Percentiles rank a stretch among this genome's conserved stretches.
phyloP scores from a whole-genome alignment of 2,113 vertebrate genomes.

The Urocynchramus pylzowi region DNA sequence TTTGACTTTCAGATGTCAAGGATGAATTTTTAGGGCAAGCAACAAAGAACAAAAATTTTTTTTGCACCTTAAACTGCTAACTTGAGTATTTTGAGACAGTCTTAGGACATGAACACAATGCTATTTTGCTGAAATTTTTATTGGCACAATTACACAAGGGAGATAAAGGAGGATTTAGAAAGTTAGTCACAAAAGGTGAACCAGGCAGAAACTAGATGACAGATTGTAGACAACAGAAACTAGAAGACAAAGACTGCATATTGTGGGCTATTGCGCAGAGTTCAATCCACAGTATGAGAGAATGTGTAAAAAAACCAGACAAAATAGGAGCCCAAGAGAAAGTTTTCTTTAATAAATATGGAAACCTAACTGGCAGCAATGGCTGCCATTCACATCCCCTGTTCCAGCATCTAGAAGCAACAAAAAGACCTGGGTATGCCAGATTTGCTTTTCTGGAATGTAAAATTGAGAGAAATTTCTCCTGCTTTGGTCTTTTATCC shows the following conservation, averaged over 20 bases:
- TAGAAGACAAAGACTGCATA: neutral
- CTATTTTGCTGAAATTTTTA: constrained; percentile 20
- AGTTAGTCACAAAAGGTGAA: constrained; percentile 27
- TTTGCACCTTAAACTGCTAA: neutral
- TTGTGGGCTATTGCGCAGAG: neutral
- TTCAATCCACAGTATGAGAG: neutral
- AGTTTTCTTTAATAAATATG: neutral
- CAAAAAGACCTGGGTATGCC: neutral
- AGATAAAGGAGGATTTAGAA: constrained; percentile 4
- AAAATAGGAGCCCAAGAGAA: neutral
- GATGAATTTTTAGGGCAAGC: neutral
- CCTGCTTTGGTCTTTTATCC: constrained; percentile 42
- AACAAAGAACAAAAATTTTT: neutral
- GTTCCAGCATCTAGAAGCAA: neutral
- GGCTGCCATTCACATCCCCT: neutral
- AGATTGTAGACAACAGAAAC: neutral
- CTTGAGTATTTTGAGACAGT: neutral
- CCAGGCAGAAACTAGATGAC: neutral
- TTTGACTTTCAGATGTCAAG: neutral
- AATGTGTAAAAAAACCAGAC: neutral
- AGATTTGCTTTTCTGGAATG: constrained; percentile 16
- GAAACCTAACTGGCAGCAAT: neutral
- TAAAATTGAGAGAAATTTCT: constrained; percentile 50
- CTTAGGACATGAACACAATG: neutral
- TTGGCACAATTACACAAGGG: neutral